Percentiles rank a stretch among this genome's conserved stretches.
phyloP scores from a whole-genome alignment of 2,888 invertebrate species.

The Diabrotica balteata region DNA sequence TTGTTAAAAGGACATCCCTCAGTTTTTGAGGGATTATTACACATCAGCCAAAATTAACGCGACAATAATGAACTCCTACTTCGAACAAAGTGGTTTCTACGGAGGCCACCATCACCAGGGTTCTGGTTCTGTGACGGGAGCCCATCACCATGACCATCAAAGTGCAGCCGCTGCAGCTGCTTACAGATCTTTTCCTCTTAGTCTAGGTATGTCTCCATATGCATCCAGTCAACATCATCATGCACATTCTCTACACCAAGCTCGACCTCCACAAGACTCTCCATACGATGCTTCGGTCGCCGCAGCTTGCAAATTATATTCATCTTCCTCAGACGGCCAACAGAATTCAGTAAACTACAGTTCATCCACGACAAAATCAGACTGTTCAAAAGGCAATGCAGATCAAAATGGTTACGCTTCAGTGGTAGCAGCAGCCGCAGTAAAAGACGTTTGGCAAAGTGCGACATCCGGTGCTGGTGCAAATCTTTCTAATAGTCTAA shows the following conservation, averaged over 20 bases:
- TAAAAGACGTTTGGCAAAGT: conserved; percentile 73
- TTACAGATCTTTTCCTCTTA: conserved; percentile 86
- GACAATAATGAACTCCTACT: conserved; percentile 90
- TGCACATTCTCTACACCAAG: conserved; percentile 76
- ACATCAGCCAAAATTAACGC: conserved; percentile 52
- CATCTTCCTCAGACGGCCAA: conserved; percentile 69
- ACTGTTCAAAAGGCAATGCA: conserved; percentile 73
- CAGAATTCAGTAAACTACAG: conserved; percentile 67
- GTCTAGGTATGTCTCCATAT: conserved; percentile 84
- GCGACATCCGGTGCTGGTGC: conserved; percentile 72
- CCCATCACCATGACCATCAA: conserved; percentile 71
- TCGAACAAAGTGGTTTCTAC: conserved; percentile 95
- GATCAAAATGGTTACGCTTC: conserved; percentile 73
- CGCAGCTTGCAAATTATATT: conserved; percentile 81
- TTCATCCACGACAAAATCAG: conserved; percentile 70
- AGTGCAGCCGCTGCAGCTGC: conserved; percentile 76
- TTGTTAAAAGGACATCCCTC: conserved; percentile 47
- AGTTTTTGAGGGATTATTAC: conserved; percentile 45
- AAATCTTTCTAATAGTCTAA: conserved; percentile 69
- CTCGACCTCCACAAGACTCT: conserved; percentile 86
- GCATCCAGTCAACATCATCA: conserved; percentile 73
- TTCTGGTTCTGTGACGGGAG: conserved; percentile 68
- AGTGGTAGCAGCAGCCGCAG: conserved; percentile 70
- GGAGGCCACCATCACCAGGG: conserved; percentile 88
- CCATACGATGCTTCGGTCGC: conserved; percentile 92